These are phyloP conservation scores for Phrynocephalus vlangalii DNA, from an alignment of 2,797 vertebrate genomes.

Conservation along the genomic window DNA sequence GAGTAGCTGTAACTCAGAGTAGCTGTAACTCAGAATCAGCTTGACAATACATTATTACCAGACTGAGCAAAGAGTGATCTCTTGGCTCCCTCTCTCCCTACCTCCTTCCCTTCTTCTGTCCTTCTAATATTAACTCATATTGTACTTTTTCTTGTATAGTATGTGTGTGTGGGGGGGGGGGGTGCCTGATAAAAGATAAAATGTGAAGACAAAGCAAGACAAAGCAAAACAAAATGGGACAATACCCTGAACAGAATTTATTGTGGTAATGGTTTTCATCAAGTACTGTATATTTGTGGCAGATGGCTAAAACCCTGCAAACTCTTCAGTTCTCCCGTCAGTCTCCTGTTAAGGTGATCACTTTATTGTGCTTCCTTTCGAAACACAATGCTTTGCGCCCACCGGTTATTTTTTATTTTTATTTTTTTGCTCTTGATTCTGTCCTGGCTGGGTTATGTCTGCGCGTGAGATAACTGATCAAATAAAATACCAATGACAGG, in stretches of 20 bases:
- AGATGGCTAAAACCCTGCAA: slow-evolving; percentile 34
- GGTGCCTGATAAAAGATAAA: no score
- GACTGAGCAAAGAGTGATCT: background rate
- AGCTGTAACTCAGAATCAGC: background rate
- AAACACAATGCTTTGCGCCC: slow-evolving; percentile 37
- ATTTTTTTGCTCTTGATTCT: slow-evolving; percentile 53
- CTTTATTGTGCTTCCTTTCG: background rate
- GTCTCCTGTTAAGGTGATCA: background rate
- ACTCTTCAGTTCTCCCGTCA: slow-evolving; percentile 17
- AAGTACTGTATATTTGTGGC: slow-evolving; percentile 23
- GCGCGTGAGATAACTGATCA: slow-evolving; percentile 44
- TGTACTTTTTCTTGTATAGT: background rate
- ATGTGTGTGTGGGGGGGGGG: no score
- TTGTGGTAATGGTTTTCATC: slow-evolving; percentile 8
- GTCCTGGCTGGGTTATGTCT: slow-evolving; percentile 36
- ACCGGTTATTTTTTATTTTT: slow-evolving; percentile 19
- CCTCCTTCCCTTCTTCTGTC: background rate
- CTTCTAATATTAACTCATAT: background rate
- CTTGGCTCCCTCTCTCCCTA: background rate
- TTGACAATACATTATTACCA: background rate
- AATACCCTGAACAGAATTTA: background rate
- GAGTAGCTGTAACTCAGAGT: no score
- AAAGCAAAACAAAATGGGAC: background rate
- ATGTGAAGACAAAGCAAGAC: background rate
- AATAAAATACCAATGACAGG: slow-evolving; percentile 63